Base-by-base conservation (phyloP, 1,140 invertebrate genomes). In the Psix sp. region DNA sequence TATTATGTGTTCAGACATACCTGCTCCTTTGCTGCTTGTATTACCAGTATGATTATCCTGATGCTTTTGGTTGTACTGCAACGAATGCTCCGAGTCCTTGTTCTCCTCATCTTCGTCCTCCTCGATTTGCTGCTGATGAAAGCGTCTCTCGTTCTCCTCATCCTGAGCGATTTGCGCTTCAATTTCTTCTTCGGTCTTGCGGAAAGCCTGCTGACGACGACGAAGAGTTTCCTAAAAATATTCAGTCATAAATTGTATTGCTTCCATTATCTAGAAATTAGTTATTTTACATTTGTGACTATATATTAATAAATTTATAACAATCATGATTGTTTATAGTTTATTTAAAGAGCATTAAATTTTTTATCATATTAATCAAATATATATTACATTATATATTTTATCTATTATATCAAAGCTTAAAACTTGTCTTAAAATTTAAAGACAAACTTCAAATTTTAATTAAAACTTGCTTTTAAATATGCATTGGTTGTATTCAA, bases 141-240 rank as follows among this genome's bases (percentile, higher is more conserved):
- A 38, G 0, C 57, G 39, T 1, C 66, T 39, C 29, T 87, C 86
- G 13, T 77, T 78, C 56, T 87, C 86, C 35, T 89, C 86, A 35
- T 89, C 88, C 54, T 85, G 81, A 1, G 87, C 86, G 0, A 89
- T 59, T 2, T 82, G 81, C 10, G 86, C 87, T 40, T 89, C 87
- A 13, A 89, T 89, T 63, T 89, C 88, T 39, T 88, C 85, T 63
- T 89, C 88, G 0, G 87, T 89, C 51, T 86, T 87, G 26, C 84
- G 85, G 66, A 90, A 90, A n/a, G 87, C 86, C 48, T 84, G 83
- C 17, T 89, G 87, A 29, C 88, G 84, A 21, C 87, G 82, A 45
- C 77, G 77, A 56, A 89, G 77, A 0, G 79, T 86, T 77, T 88
- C 86, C 87, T 88, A 31, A 0, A 70, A 62, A n/a, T n/a, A 10